These are phyloP conservation scores for Drosophila incognita DNA, from an alignment of 2,888 invertebrate genomes.

Conservation along the genomic window DNA sequence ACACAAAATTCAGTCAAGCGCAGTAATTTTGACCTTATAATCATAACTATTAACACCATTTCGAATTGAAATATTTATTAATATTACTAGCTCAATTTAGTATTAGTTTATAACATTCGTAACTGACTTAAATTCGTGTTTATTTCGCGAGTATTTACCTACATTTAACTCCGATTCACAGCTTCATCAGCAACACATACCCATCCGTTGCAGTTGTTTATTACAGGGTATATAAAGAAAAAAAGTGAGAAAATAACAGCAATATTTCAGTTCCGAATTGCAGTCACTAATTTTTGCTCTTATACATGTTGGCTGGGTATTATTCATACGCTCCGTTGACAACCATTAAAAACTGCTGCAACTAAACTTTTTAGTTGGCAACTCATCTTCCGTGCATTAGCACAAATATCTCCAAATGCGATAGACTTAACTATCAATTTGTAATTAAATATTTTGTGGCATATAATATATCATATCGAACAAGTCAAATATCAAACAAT, in stretches of 20 bases:
- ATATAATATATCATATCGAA: constrained; percentile 30
- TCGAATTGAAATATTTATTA: not conserved
- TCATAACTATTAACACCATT: not conserved
- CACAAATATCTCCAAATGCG: constrained; percentile 19
- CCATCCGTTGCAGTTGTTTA: not conserved
- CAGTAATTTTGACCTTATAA: not conserved
- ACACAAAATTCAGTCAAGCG: not conserved
- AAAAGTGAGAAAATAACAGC: constrained; percentile 26
- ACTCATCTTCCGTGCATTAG: constrained; percentile 63
- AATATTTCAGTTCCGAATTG: constrained; percentile 12
- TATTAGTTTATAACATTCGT: not conserved
- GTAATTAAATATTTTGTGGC: constrained; percentile 35
- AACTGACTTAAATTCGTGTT: not conserved
- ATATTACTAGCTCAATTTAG: not conserved
- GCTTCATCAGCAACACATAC: not conserved
- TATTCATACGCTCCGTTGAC: constrained; percentile 69
- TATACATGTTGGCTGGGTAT: constrained; percentile 57
- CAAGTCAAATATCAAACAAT: constrained; percentile 64
- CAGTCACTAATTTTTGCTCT: constrained; percentile 49
- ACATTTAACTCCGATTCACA: not conserved
- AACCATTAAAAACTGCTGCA: constrained; percentile 37
- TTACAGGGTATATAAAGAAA: constrained; percentile 26
- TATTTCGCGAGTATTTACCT: not conserved
- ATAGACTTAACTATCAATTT: not conserved
- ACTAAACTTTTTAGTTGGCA: constrained; percentile 28